phyloP scores from a whole-genome alignment of 2,888 invertebrate genomes.

The Callosobruchus maculatus region DNA sequence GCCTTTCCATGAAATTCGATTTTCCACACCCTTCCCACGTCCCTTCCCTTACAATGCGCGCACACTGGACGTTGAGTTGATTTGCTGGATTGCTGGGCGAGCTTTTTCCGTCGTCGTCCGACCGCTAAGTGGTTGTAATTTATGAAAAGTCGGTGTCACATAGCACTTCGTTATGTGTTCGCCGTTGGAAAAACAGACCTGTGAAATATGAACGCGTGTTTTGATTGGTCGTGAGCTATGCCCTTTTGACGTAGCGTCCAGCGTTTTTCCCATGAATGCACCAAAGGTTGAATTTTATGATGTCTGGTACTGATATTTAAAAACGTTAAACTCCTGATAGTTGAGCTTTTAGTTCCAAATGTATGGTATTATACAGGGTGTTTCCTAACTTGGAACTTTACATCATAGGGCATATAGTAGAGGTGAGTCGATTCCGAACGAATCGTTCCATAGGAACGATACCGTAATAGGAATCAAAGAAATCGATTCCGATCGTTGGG shows the following conservation, averaged over 20 bases:
- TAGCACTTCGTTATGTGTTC: neutral
- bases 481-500: no score
- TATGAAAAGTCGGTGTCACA: neutral
- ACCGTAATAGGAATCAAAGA: no score
- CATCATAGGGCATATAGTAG: no score
- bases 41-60: neutral
- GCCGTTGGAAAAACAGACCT: neutral
- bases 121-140: neutral
- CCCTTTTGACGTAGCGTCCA: neutral
- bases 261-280: neutral
- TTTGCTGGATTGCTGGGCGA: neutral
- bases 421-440: no score
- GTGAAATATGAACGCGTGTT: neutral
- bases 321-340: no score
- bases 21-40: neutral
- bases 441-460: no score
- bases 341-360: no score
- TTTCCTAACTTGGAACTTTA: no score
- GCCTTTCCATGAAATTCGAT: neutral
- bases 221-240: neutral
- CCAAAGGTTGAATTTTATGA: neutral
- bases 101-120: neutral
- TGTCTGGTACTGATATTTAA: neutral
- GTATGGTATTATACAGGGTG: no score
- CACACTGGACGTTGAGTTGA: neutral